Evolutionary conservation across 2,888 invertebrate species (phyloP).

Genomic region (Lasioglossum vierecki): DNA sequence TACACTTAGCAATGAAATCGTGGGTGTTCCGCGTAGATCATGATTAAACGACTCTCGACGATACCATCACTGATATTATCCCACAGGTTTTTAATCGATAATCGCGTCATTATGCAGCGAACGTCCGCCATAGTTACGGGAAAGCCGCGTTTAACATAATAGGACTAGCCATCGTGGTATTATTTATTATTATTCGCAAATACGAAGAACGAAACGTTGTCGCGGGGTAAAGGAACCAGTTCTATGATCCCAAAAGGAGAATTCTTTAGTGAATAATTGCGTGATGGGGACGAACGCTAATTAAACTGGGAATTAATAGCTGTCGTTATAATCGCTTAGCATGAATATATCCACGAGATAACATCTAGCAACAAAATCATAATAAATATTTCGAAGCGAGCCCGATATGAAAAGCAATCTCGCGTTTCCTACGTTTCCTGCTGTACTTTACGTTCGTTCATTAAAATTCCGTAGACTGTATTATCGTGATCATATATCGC

Average conservation of each 20-base stretch:
- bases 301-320: constrained; percentile 66
- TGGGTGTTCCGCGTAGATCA: constrained; percentile 35
- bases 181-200: constrained; percentile 69
- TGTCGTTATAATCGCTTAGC: constrained; percentile 30
- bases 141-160: constrained; percentile 37
- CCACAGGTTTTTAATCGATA: constrained; percentile 43
- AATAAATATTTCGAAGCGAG: constrained; percentile 16
- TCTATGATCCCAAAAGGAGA: constrained; percentile 48
- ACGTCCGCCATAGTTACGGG: constrained; percentile 27
- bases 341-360: constrained; percentile 21
- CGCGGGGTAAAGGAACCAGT: constrained; percentile 57
- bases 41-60: constrained; percentile 20
- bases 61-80: constrained; percentile 50
- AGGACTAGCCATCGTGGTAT: constrained; percentile 33
- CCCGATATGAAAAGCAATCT: not conserved
- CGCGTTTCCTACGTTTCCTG: not conserved
- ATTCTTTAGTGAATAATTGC: constrained; percentile 56
- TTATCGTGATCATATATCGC: not conserved
- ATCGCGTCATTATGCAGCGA: constrained; percentile 44
- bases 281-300: constrained; percentile 34
- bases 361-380: constrained; percentile 32
- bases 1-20: constrained; percentile 15
- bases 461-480: constrained; percentile 2
- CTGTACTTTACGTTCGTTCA: not conserved
- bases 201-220: constrained; percentile 50